phyloP scores from a whole-genome alignment of 2,113 vertebrate genomes.

The Carassius gibelio region DNA sequence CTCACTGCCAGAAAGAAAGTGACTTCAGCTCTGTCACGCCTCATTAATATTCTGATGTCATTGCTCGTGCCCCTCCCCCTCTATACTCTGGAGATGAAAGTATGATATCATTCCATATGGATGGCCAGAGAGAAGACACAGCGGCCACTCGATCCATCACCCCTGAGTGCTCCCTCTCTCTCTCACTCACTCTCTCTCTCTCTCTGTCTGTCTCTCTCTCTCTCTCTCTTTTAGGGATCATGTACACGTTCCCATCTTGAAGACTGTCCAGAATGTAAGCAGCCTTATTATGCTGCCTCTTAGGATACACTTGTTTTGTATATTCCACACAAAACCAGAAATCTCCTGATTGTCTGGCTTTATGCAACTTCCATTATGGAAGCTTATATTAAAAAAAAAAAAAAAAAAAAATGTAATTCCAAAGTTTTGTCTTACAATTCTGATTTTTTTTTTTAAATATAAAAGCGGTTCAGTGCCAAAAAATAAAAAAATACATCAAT shows the following conservation, averaged over 20 bases:
- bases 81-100: conserved; percentile 38
- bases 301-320: background rate
- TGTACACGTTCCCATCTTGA: background rate
- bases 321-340: background rate
- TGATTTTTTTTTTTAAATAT: too few species aligned
- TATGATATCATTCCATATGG: conserved; percentile 57
- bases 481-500: too few species aligned
- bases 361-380: background rate
- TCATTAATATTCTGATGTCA: conserved; percentile 63
- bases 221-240: background rate
- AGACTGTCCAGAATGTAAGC: conserved; percentile 20
- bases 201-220: background rate
- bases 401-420: too few species aligned
- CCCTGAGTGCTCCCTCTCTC: conserved; percentile 2
- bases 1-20: conserved; percentile 26
- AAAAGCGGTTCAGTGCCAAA: too few species aligned
- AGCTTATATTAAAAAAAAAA: too few species aligned
- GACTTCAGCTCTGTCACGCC: conserved; percentile 29
- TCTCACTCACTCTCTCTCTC: background rate
- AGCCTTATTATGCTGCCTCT: conserved; percentile 4
- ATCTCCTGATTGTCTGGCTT: background rate
- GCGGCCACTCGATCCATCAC: conserved; percentile 8
- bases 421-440: too few species aligned
- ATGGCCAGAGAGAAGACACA: conserved; percentile 15
- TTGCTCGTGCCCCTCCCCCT: conserved; percentile 18